A percentile compares a stretch with the other conserved stretches of the same genome.
phyloP scores from a whole-genome alignment of 2,888 invertebrate species.

The Yponomeuta cagnagella region DNA sequence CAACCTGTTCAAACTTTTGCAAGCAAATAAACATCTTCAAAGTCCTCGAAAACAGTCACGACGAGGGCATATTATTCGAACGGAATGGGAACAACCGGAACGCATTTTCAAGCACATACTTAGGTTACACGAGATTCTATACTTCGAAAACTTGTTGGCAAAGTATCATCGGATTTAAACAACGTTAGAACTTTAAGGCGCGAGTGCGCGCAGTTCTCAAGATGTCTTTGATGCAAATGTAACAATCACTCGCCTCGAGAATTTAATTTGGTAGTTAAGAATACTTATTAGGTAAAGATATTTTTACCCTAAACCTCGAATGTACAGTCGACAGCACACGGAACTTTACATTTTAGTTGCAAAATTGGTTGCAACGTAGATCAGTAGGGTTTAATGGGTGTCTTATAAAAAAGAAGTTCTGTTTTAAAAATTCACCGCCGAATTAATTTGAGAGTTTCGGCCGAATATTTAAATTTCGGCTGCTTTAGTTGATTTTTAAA shows the following conservation, averaged over 20 bases:
- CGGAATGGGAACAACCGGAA: neutral
- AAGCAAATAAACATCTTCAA: neutral
- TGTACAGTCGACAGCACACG: too few species aligned
- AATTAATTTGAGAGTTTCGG: too few species aligned
- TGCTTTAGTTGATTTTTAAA: too few species aligned
- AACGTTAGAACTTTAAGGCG: neutral
- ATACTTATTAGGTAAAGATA: neutral
- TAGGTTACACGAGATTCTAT: neutral
- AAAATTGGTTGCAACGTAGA: too few species aligned
- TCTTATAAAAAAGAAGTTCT: too few species aligned
- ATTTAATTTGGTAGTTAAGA: neutral
- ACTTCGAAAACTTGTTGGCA: neutral
- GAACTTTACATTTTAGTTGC: too few species aligned
- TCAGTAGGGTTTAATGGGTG: too few species aligned
- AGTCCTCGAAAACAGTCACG: neutral
- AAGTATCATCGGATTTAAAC: slow-evolving; percentile 1
- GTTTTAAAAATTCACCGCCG: too few species aligned
- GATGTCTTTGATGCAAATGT: neutral
- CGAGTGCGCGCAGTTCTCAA: neutral
- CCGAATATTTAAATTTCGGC: too few species aligned
- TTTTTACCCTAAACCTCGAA: neutral
- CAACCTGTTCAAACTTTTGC: neutral
- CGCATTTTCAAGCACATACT: neutral
- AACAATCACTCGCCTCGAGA: neutral
- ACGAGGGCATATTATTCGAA: neutral